Evolutionary conservation across 2,888 invertebrate genomes (phyloP).

Genomic region (Magallana nippona): DNA sequence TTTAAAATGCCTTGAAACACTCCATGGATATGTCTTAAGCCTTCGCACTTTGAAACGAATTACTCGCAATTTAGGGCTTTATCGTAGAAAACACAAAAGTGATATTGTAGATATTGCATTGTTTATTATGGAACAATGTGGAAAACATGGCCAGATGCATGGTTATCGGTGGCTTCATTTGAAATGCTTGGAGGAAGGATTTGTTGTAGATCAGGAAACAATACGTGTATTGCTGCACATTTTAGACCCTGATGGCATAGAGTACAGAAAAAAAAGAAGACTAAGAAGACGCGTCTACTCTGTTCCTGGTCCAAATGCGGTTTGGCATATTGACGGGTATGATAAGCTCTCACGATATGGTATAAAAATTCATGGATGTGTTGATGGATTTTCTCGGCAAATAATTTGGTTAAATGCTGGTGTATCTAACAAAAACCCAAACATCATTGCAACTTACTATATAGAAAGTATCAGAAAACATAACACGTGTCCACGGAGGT

Average conservation of each 20-base stretch:
- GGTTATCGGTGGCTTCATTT: constrained; percentile 53
- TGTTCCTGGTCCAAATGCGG: constrained; percentile 29
- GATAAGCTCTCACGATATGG: constrained; percentile 44
- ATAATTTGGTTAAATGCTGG: constrained; percentile 42
- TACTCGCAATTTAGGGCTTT: neutral
- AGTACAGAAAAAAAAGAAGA: neutral
- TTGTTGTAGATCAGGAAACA: constrained; percentile 41
- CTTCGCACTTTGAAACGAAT: neutral
- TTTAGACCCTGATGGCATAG: constrained; percentile 43
- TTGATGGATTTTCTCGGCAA: constrained; percentile 47
- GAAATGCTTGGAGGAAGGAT: constrained; percentile 44
- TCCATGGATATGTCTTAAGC: neutral
- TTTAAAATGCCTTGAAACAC: neutral
- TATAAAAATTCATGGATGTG: constrained; percentile 38
- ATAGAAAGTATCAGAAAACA: constrained; percentile 33
- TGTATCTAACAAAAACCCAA: constrained; percentile 42
- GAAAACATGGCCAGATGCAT: constrained; percentile 46
- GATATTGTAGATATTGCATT: constrained; percentile 35
- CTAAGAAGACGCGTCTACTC: constrained; percentile 40
- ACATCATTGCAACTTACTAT: constrained; percentile 43
- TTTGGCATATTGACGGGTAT: constrained; percentile 50
- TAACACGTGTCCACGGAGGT: constrained; percentile 25
- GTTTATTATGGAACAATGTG: constrained; percentile 42
- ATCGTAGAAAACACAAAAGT: constrained; percentile 23
- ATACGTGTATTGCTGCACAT: constrained; percentile 36